Evolutionary conservation across 2,113 vertebrate species (phyloP).

Genomic region (Eulacestoma nigropectus): DNA sequence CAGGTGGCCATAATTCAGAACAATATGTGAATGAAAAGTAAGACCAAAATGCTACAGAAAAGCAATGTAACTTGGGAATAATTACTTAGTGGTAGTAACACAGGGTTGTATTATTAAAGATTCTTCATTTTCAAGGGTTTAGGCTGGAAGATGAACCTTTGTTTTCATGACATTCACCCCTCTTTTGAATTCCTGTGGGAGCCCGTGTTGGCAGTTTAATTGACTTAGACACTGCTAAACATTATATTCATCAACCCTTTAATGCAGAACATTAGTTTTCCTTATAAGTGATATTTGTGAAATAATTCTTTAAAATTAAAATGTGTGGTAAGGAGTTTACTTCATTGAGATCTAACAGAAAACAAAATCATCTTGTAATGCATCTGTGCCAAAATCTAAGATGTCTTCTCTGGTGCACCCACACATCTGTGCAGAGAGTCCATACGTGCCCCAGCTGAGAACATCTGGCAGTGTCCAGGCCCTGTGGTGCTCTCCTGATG

Average conservation of each 20-base stretch:
- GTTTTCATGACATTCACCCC: background rate
- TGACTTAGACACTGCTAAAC: background rate
- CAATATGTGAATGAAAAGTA: background rate
- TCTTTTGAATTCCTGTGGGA: background rate
- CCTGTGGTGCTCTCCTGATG: background rate
- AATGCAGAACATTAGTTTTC: background rate
- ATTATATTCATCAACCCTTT: background rate
- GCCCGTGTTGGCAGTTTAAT: background rate
- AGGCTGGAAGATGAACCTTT: background rate
- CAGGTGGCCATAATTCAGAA: background rate
- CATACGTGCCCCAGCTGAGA: rapidly evolving
- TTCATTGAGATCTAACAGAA: background rate
- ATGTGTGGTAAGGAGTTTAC: background rate
- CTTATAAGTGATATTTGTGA: background rate
- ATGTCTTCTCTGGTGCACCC: background rate
- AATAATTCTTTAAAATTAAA: background rate
- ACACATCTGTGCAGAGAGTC: background rate
- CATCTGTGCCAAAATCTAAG: background rate
- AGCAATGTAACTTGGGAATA: background rate
- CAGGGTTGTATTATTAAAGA: background rate
- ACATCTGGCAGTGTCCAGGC: background rate
- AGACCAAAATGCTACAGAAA: background rate
- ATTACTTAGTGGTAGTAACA: background rate
- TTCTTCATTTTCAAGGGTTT: background rate
- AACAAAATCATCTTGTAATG: background rate